Evolutionary conservation across 2,888 invertebrate genomes (phyloP).

Genomic region (Unio delphinus): DNA sequence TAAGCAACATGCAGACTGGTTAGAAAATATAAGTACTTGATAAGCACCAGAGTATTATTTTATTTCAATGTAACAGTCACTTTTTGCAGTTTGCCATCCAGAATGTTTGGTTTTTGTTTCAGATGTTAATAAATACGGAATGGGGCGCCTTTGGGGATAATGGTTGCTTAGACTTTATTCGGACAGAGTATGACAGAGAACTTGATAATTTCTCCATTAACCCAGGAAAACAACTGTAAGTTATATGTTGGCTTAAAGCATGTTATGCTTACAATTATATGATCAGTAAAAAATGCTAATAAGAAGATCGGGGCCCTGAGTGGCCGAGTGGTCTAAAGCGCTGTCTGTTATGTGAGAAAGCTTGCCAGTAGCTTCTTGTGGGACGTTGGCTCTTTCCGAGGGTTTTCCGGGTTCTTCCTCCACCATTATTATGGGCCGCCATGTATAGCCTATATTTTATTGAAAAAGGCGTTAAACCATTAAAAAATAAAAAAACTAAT

Average conservation of each 20-base stretch:
- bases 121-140: slow-evolving; percentile 93
- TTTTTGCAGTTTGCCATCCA: background rate
- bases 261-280: too few relatives aligned
- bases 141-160: slow-evolving; percentile 98
- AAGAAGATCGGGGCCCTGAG: too few relatives aligned
- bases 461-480: too few relatives aligned
- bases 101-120: slow-evolving; percentile 38
- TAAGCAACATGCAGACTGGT: background rate
- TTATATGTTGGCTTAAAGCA: slow-evolving; percentile 5
- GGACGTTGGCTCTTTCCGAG: too few relatives aligned
- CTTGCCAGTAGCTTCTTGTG: too few relatives aligned
- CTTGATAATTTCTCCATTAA: slow-evolving; percentile 89
- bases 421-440: too few relatives aligned
- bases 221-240: slow-evolving; percentile 79
- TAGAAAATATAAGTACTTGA: background rate
- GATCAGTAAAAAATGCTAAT: too few relatives aligned
- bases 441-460: too few relatives aligned
- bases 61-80: background rate
- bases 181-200: slow-evolving; percentile 82
- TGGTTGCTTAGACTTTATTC: slow-evolving; percentile 87
- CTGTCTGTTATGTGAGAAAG: too few relatives aligned
- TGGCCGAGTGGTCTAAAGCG: too few relatives aligned
- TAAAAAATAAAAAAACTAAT: too few relatives aligned
- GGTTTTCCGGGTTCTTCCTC: too few relatives aligned
- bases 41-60: background rate